Base-by-base conservation (phyloP, 2,888 invertebrate species). In the Apeira syringaria region DNA sequence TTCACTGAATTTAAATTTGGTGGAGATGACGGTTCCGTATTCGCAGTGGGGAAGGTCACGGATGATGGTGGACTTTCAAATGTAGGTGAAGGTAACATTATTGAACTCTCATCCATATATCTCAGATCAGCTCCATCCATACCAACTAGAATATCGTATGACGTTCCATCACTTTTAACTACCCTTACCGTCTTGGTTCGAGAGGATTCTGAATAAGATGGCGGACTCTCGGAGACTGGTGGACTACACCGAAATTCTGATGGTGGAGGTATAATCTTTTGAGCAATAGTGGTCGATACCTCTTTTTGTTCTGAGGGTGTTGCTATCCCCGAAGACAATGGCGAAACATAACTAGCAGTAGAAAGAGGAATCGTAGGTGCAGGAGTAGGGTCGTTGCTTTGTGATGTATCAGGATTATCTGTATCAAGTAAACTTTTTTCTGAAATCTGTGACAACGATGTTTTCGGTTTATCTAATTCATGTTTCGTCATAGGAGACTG, bases 51-150 rank as follows among this genome's bases (percentile, higher is more conserved):
- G 52, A 91, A 91, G 47, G 91, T 92, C 30, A 92, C 80, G 15
- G 93, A 93, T 45, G 94, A 93, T 6, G 94, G 94, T 28, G 95
- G 94, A 67, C 94, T 95, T 74, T 96, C 96, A 64, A 93, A 94
- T 43, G 92, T 93, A 8, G 96, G 95, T 50, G 96, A 95, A 41
- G 95, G 93, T 44, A 96, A 91, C 56, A 94, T 94, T 27, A 97
- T 92, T 15, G 96, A 97, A 76, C 97, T 97, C 73, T 97, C 97
- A 73, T 97, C 97, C 97, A 97, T 97, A 77, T 93, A 97, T 30
- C 95, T 92, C 37, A 97, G 84, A 79, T 97, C 97, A n/a, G 95
- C 95, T 47, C 94, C 95, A 70, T 97, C 96, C 80, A 97, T 90
- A 33, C 94, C 94, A 10, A 94, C 92, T 46, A 97, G 87, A 47